Evolutionary conservation across 2,888 invertebrate genomes (phyloP).

Genomic region (Polydrusus tereticollis): DNA sequence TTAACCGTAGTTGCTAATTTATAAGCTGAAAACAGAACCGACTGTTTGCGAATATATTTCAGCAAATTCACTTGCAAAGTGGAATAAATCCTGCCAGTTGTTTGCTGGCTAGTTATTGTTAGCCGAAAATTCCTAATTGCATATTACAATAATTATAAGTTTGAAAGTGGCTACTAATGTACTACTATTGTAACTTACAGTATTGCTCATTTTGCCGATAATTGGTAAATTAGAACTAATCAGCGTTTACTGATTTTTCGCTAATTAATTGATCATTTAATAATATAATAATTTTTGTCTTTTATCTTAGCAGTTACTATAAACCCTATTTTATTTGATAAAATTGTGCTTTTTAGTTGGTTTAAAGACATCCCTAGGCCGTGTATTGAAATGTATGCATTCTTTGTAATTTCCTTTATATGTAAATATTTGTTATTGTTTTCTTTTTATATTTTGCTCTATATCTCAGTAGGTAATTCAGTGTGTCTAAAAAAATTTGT

Average conservation of each 20-base stretch:
- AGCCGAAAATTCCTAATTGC: conserved; percentile 21
- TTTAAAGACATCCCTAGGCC: background rate
- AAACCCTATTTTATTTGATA: too few species aligned
- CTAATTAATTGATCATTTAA: too few species aligned
- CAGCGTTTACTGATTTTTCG: too few species aligned
- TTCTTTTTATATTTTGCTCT: background rate
- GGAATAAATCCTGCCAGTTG: conserved; percentile 28
- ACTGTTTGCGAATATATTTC: conserved; percentile 37
- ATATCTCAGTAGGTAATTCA: too few species aligned
- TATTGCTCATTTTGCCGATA: too few species aligned
- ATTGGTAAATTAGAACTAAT: too few species aligned
- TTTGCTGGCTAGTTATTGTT: conserved; percentile 19
- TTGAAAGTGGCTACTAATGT: background rate
- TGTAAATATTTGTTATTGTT: too few species aligned
- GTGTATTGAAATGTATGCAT: background rate
- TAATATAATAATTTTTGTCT: too few species aligned
- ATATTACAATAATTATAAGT: conserved; percentile 20
- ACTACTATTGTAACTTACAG: background rate
- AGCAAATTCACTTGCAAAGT: conserved; percentile 32
- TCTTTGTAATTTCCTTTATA: background rate
- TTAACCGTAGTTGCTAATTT: conserved; percentile 56
- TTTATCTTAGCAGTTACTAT: too few species aligned
- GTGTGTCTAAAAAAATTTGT: too few species aligned
- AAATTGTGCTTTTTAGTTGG: too few species aligned
- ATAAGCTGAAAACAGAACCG: conserved; percentile 47